A percentile compares a stretch with the other conserved stretches of the same genome.
phyloP scores from a whole-genome alignment of 2,113 vertebrate genomes.

The Pantherophis guttatus region DNA sequence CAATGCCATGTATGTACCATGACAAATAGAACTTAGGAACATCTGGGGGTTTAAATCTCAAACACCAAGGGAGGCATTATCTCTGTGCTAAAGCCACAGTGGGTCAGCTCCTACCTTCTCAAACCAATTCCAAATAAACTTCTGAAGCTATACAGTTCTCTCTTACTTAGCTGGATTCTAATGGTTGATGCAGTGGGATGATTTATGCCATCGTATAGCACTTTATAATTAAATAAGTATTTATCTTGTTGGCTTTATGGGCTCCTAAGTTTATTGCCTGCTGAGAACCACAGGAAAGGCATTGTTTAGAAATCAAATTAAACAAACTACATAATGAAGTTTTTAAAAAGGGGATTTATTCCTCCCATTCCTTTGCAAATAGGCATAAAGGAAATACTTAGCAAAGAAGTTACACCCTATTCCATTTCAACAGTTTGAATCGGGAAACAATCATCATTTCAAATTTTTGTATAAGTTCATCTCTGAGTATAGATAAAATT shows the following conservation, averaged over 20 bases:
- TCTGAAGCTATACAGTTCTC: background rate
- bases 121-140: background rate
- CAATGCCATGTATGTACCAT: background rate
- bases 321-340: background rate
- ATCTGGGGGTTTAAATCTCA: background rate
- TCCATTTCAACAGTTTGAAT: background rate
- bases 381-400: background rate
- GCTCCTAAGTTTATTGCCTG: background rate
- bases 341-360: background rate
- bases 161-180: background rate
- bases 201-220: background rate
- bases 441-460: background rate
- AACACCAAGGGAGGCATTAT: background rate
- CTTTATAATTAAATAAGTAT: background rate
- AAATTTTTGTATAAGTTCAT: background rate
- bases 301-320: background rate
- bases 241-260: background rate
- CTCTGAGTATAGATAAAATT: background rate
- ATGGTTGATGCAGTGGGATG: background rate
- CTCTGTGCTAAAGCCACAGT: background rate
- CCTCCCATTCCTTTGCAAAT: background rate
- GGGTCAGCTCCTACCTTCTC: background rate
- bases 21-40: background rate
- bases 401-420: background rate
- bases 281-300: background rate